These are phyloP conservation scores for Neodon shergylaensis DNA, from an alignment of 2,113 vertebrate genomes.

Conservation along the genomic window DNA sequence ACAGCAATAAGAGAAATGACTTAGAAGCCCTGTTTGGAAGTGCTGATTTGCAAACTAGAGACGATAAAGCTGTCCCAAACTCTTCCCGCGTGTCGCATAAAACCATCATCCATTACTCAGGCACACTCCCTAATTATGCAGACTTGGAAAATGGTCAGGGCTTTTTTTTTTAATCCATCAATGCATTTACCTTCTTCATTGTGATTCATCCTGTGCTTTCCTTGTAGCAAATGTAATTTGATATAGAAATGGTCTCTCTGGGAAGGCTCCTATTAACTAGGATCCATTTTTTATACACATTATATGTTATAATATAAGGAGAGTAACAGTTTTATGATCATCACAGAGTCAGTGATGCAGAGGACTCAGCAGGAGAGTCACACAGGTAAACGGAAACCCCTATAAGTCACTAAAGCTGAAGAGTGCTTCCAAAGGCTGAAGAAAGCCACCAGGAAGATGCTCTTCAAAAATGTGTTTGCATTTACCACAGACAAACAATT, in stretches of 20 bases:
- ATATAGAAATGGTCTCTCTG: constrained; percentile 73
- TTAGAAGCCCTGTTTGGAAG: neutral
- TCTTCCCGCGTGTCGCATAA: constrained; percentile 21
- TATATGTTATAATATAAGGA: constrained; percentile 65
- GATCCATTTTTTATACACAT: constrained; percentile 68
- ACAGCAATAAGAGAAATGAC: constrained; percentile 41
- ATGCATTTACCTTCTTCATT: neutral
- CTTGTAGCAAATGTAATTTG: constrained; percentile 73
- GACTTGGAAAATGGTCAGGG: constrained; percentile 69
- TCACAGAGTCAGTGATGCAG: constrained; percentile 56
- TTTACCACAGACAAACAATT: neutral
- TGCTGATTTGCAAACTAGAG: constrained; percentile 51
- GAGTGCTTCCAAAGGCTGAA: neutral
- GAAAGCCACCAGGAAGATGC: neutral
- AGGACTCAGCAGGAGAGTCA: neutral
- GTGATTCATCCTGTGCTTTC: constrained; percentile 71
- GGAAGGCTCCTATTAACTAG: constrained; percentile 61
- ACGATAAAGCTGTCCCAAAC: constrained; percentile 45
- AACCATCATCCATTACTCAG: constrained; percentile 50
- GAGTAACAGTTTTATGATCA: constrained; percentile 64
- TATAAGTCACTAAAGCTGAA: neutral
- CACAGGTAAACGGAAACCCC: neutral
- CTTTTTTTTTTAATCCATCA: constrained; percentile 54
- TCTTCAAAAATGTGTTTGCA: neutral
- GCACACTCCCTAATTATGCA: constrained; percentile 64